These are phyloP conservation scores for Naso thynnoides DNA, from an alignment of 2,797 vertebrate species.

Conservation along the genomic window DNA sequence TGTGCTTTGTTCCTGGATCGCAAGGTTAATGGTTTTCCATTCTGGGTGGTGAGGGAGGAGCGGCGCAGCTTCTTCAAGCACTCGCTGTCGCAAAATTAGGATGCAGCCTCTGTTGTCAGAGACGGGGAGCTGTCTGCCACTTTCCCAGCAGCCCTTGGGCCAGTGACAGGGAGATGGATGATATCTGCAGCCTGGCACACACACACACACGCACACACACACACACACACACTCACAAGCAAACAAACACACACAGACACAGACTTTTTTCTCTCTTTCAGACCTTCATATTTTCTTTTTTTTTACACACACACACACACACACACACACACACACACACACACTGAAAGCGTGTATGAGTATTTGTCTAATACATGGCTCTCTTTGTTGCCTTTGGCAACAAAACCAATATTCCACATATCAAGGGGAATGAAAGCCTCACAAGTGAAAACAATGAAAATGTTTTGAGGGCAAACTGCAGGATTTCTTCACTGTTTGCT, in stretches of 20 bases:
- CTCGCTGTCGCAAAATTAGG: slow-evolving; percentile 84
- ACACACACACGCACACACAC: slow-evolving; percentile 30
- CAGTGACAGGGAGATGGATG: slow-evolving; percentile 98
- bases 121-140: slow-evolving; percentile 90
- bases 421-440: slow-evolving; percentile 68
- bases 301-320: slow-evolving; percentile 26
- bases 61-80: slow-evolving; percentile 52
- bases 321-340: slow-evolving; percentile 34
- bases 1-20: slow-evolving; percentile 77
- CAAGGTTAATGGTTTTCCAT: slow-evolving; percentile 84
- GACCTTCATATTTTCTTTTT: slow-evolving; percentile 19
- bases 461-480: slow-evolving; percentile 53
- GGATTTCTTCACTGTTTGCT: slow-evolving; percentile 58
- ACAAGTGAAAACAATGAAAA: slow-evolving; percentile 66
- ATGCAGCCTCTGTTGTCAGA: slow-evolving; percentile 92
- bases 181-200: slow-evolving; percentile 90
- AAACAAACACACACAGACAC: slow-evolving; percentile 59
- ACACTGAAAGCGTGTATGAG: slow-evolving; percentile 37
- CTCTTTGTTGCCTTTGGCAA: slow-evolving; percentile 69
- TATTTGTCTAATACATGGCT: slow-evolving; percentile 70
- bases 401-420: slow-evolving; percentile 71
- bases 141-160: slow-evolving; percentile 91
- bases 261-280: slow-evolving; percentile 28
- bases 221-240: slow-evolving; percentile 35
- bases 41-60: slow-evolving; percentile 74